Conservation (phyloP, 1,140 invertebrate species). For the Drosophila ogumai region DNA sequence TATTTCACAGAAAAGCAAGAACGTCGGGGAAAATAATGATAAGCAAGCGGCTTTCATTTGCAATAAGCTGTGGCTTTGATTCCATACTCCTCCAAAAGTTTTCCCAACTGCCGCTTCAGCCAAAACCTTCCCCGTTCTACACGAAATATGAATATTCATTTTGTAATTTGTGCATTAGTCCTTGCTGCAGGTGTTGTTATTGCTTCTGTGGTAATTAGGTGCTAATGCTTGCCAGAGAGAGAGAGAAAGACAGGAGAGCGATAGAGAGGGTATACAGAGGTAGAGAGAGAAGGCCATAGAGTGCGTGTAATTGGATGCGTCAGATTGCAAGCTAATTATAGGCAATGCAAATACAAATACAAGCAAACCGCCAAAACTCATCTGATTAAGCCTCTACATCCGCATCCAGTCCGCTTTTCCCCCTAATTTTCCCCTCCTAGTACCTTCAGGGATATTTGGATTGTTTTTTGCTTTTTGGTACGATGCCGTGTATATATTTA, state of each 20-base stretch:
- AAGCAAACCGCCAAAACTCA: slow-evolving; percentile 38
- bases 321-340: slow-evolving; percentile 68
- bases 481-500: slow-evolving; percentile 21
- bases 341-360: slow-evolving; percentile 36
- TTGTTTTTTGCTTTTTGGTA: slow-evolving; percentile 19
- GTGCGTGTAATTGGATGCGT: slow-evolving; percentile 69
- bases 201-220: slow-evolving; percentile 71
- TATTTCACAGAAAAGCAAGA: slow-evolving; percentile 8
- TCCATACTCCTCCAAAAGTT: slow-evolving; percentile 28
- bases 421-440: background rate
- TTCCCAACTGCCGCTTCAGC: slow-evolving; percentile 11
- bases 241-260: background rate
- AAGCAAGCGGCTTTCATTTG: slow-evolving; percentile 61
- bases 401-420: background rate
- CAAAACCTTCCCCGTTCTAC: background rate
- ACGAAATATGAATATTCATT: slow-evolving; percentile 80
- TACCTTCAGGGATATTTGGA: slow-evolving; percentile 12
- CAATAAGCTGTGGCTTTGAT: slow-evolving; percentile 58
- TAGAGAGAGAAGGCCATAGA: background rate
- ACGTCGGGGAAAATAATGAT: slow-evolving; percentile 64
- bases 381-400: slow-evolving; percentile 19
- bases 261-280: slow-evolving; percentile 6
- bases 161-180: slow-evolving; percentile 77
- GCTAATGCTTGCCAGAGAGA: slow-evolving; percentile 49
- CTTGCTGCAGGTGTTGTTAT: slow-evolving; percentile 48